phyloP scores from a whole-genome alignment of 2,888 invertebrate species.

The Acanthosoma haemorrhoidale region DNA sequence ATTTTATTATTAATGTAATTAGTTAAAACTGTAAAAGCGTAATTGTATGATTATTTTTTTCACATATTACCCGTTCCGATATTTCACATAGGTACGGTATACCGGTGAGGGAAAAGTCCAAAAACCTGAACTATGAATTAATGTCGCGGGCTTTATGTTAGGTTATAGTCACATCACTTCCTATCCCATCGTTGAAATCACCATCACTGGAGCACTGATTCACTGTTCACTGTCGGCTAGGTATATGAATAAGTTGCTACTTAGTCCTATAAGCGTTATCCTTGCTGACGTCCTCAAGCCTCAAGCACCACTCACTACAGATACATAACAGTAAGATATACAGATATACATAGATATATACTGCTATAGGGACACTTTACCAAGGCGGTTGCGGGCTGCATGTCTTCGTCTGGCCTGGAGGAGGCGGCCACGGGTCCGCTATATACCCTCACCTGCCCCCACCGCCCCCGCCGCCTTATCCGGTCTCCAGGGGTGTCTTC shows the following conservation, averaged over 20 bases:
- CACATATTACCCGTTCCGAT: no score
- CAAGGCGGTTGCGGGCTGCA: slow-evolving; percentile 16
- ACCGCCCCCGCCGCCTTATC: not conserved
- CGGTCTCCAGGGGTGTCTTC: no score
- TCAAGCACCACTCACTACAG: not conserved
- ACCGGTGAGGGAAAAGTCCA: no score
- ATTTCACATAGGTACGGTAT: no score
- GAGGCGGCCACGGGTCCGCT: slow-evolving; percentile 3
- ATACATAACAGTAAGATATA: no score
- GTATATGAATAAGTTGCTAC: not conserved
- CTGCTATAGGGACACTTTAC: not conserved
- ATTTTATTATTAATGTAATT: no score
- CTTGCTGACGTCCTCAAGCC: not conserved
- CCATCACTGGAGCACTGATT: not conserved
- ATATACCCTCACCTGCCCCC: slow-evolving; percentile 20
- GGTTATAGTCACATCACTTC: not conserved
- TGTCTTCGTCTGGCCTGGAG: slow-evolving; percentile 4
- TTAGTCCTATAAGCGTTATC: not conserved
- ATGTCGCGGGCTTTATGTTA: no score
- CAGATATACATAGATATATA: slow-evolving; percentile 4
- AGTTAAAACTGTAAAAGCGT: no score
- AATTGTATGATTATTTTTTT: no score
- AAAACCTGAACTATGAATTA: no score
- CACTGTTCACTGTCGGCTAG: not conserved
- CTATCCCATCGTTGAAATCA: not conserved